A percentile compares a stretch with the other conserved stretches of the same genome.
Conservation (phyloP, 2,888 invertebrate genomes). For the Ophonus ardosiacus region DNA sequence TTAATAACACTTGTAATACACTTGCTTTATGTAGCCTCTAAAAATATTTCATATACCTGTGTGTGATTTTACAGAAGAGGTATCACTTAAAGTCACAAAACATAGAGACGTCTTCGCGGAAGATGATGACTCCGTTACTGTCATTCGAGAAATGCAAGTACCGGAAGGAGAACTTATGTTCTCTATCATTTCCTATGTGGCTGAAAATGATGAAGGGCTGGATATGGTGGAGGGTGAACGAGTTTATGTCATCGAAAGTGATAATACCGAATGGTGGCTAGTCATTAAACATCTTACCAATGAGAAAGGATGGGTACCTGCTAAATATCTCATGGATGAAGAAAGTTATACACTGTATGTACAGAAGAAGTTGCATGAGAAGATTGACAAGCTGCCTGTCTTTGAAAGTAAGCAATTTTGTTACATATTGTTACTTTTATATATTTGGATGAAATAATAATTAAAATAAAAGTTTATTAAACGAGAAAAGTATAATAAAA, state of each 20-base stretch:
- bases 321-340: slow-evolving; percentile 91
- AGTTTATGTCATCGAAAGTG: slow-evolving; percentile 88
- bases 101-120: slow-evolving; percentile 73
- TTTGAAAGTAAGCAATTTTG: slow-evolving; percentile 87
- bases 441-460: too few relatives aligned
- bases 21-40: slow-evolving; percentile 59
- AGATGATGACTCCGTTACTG: slow-evolving; percentile 70
- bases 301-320: slow-evolving; percentile 96
- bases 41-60: slow-evolving; percentile 45
- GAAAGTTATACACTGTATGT: slow-evolving; percentile 88
- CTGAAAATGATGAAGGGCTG: slow-evolving; percentile 92
- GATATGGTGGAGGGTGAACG: slow-evolving; percentile 94
- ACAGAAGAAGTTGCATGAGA: slow-evolving; percentile 92
- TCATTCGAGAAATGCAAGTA: slow-evolving; percentile 71
- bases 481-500: too few relatives aligned
- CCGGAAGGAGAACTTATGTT: slow-evolving; percentile 88
- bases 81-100: slow-evolving; percentile 75
- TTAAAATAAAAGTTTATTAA: too few relatives aligned
- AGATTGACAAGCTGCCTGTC: slow-evolving; percentile 93
- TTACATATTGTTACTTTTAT: neutral
- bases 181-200: slow-evolving; percentile 90
- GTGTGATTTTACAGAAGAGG: slow-evolving; percentile 72
- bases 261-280: slow-evolving; percentile 95
- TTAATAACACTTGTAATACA: slow-evolving; percentile 61
- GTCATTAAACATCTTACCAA: slow-evolving; percentile 92